Percentiles rank a stretch among this genome's conserved stretches.
These are phyloP conservation scores for Poecilus cupreus DNA, from an alignment of 2,888 invertebrate species.

Conservation along the genomic window DNA sequence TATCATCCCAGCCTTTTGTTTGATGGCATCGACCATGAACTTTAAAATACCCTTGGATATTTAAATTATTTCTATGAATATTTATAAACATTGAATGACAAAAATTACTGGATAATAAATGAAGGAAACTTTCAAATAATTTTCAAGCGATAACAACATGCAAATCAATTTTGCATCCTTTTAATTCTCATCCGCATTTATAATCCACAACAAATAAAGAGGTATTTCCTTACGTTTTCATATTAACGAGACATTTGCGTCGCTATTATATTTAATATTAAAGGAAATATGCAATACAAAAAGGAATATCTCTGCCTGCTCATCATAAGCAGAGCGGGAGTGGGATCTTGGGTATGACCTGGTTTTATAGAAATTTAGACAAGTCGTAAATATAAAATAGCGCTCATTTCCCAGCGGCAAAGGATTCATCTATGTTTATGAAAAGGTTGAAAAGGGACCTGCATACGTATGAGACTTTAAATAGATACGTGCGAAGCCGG, in stretches of 20 bases:
- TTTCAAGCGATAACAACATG: not conserved
- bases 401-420: conserved; percentile 5
- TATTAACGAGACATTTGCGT: conserved; percentile 14
- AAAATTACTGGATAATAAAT: conserved; percentile 6
- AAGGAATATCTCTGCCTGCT: not conserved
- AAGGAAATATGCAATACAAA: not conserved
- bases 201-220: not conserved
- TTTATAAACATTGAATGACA: conserved; percentile 3
- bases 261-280: conserved; percentile 12
- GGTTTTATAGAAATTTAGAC: conserved; percentile 41
- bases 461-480: conserved; percentile 34
- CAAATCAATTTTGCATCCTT: conserved; percentile 14
- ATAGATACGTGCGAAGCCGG: not conserved
- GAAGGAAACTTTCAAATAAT: not conserved
- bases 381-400: conserved; percentile 41
- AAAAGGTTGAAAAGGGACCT: conserved; percentile 28
- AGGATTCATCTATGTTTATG: conserved; percentile 19
- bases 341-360: not conserved
- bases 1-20: not conserved
- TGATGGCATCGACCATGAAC: not conserved
- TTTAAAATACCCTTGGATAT: not conserved
- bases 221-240: not conserved
- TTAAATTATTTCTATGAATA: not conserved
- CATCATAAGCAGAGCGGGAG: not conserved
- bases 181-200: not conserved